These are phyloP conservation scores for Wasmannia auropunctata DNA, from an alignment of 1,140 invertebrate genomes.

Conservation along the genomic window DNA sequence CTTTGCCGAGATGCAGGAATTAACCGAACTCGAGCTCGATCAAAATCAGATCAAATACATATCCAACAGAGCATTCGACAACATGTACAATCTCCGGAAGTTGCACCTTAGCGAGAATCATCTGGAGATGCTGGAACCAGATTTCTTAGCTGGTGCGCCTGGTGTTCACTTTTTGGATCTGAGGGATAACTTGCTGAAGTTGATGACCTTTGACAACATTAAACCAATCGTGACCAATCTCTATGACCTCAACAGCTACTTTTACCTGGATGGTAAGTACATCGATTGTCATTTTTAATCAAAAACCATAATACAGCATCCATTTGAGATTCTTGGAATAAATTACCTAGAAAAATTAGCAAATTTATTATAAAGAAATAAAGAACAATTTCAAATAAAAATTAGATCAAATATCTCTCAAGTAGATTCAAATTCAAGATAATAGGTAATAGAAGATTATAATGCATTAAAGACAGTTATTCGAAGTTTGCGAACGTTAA, in stretches of 20 bases:
- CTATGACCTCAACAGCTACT: slow-evolving; percentile 89
- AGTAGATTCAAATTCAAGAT: neutral
- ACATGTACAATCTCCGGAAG: slow-evolving; percentile 88
- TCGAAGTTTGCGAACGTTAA: neutral
- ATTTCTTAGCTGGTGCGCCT: slow-evolving; percentile 88
- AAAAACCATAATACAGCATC: neutral
- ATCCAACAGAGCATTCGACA: slow-evolving; percentile 89
- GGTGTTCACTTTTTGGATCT: slow-evolving; percentile 90
- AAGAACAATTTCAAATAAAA: neutral
- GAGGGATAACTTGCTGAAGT: slow-evolving; percentile 89
- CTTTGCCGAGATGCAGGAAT: slow-evolving; percentile 90
- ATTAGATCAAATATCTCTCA: neutral
- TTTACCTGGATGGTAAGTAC: slow-evolving; percentile 91
- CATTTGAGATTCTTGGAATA: neutral
- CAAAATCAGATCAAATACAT: slow-evolving; percentile 90
- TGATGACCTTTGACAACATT: slow-evolving; percentile 90
- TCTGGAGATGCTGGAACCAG: slow-evolving; percentile 87
- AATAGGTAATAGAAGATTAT: neutral
- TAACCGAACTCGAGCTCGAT: slow-evolving; percentile 90
- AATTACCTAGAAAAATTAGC: neutral
- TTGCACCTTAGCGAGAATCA: slow-evolving; percentile 91
- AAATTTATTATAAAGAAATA: slow-evolving; percentile 14
- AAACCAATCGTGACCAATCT: slow-evolving; percentile 91
- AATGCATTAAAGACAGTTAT: neutral
- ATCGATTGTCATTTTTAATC: neutral